Evolutionary conservation across 2,888 invertebrate genomes (phyloP), one percentile per base, ranked within the genome.

Genomic region (Pteria penguin): DNA sequence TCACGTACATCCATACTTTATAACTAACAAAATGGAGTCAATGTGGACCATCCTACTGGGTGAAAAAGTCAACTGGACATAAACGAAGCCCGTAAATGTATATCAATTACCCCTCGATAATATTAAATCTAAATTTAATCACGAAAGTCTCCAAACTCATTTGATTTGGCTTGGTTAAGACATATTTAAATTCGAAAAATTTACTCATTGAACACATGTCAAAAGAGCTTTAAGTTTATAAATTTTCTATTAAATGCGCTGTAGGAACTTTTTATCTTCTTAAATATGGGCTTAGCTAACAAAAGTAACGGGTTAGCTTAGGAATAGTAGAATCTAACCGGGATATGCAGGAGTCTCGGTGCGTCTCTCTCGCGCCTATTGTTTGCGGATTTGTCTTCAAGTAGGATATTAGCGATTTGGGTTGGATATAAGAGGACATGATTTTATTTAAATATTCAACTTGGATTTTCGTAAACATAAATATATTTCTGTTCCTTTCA

Each of bases 211-310:
- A 68, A 22, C 57, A 33, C 57, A 57, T 68, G 68, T 68, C 24
- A 29, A 32, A 18, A 27, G 57, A 24, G 68, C 26, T 68, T 57
- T 31, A 32, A 58, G 55, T 68, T 68, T 68, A 68, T 57, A 57
- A 57, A 57, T 68, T 66, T 66, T 24, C 14, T 68, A 68, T 68
- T 57, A 68, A 33, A 68, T 57, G 55, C 68, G 33, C 68, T 57
- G 68, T 55, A 24, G 57, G 57, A 54, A 52, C 32, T 57, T 31
- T 68, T 22, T 57, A 57, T 14, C 22, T 52, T 57, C 52, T 57
- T 55, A 31, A 57, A 57, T n/a, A 8, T 22, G 57, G 68, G 52
- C 45, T 68, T 68, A 68, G 31, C 14, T 36, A 31, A 32, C 68
- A 55, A 55, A 68, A 57, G 52, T 36, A 36, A 32, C 26, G 65